Conservation (phyloP, 2,888 invertebrate species). For the Crioceris asparagi region DNA sequence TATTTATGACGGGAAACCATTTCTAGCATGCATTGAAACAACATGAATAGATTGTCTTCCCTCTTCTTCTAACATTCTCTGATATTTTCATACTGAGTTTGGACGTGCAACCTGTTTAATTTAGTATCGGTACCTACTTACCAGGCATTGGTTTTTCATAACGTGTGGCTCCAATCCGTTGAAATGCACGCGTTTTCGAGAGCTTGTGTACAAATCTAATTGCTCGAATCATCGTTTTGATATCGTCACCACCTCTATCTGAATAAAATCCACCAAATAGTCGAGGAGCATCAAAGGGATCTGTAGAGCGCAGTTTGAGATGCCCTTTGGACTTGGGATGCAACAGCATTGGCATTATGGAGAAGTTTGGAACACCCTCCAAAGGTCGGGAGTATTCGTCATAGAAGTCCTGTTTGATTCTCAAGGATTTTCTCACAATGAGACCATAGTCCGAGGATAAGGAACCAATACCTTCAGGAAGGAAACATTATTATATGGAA, state of each 20-base stretch:
- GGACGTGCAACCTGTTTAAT: too few species aligned
- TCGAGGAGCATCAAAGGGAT: constrained; percentile 48
- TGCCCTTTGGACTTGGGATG: constrained; percentile 44
- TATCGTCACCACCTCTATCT: constrained; percentile 37
- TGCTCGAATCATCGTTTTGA: constrained; percentile 41
- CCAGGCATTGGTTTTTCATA: constrained; percentile 42
- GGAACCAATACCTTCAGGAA: constrained; percentile 37
- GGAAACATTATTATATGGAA: not conserved
- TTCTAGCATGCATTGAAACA: too few species aligned
- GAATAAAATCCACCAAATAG: constrained; percentile 50
- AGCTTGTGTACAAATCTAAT: constrained; percentile 40
- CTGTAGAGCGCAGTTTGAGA: constrained; percentile 39
- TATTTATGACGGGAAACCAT: too few species aligned
- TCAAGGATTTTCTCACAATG: constrained; percentile 9
- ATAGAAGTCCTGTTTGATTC: constrained; percentile 34
- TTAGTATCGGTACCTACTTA: too few species aligned
- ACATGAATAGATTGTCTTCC: too few species aligned
- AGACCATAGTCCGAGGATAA: constrained; percentile 23
- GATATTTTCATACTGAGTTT: too few species aligned
- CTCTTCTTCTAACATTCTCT: too few species aligned
- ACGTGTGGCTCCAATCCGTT: constrained; percentile 47
- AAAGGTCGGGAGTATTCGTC: constrained; percentile 44
- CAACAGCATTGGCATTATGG: constrained; percentile 45
- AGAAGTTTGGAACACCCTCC: constrained; percentile 37
- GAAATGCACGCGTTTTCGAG: constrained; percentile 39